Conservation (phyloP, 2,797 vertebrate species). For the Sphenopsis melanotis region DNA sequence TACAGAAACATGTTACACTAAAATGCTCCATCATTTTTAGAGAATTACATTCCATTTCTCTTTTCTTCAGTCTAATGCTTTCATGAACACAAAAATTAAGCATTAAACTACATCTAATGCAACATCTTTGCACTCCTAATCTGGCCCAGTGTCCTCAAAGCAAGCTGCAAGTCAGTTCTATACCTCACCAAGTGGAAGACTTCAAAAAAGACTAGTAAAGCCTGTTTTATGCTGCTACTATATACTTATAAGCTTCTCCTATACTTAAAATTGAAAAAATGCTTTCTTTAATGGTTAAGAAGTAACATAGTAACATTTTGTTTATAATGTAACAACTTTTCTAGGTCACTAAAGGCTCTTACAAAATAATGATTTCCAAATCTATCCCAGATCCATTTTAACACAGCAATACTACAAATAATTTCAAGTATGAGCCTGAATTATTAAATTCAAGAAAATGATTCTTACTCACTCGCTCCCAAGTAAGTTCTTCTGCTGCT, state of each 20-base stretch:
- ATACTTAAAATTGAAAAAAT: background rate
- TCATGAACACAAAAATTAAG: background rate
- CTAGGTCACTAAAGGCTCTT: background rate
- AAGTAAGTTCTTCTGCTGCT: conserved; percentile 97
- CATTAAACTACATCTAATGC: background rate
- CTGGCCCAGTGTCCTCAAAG: background rate
- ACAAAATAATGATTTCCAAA: background rate
- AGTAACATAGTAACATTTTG: background rate
- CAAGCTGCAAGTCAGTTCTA: background rate
- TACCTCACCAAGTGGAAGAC: background rate
- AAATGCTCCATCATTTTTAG: background rate
- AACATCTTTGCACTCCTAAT: background rate
- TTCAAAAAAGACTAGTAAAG: background rate
- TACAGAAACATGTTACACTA: background rate
- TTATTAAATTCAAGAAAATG: background rate
- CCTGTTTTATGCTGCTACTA: background rate
- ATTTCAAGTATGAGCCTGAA: background rate
- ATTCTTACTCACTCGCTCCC: conserved; percentile 89
- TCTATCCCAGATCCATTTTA: background rate
- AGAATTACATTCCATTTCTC: background rate
- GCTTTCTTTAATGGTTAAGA: background rate
- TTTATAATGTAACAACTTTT: background rate
- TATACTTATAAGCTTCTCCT: background rate
- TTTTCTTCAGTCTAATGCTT: background rate
- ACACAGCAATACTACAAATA: background rate